Conservation (phyloP, 2,888 invertebrate genomes). For the Pelosia muscerda region DNA sequence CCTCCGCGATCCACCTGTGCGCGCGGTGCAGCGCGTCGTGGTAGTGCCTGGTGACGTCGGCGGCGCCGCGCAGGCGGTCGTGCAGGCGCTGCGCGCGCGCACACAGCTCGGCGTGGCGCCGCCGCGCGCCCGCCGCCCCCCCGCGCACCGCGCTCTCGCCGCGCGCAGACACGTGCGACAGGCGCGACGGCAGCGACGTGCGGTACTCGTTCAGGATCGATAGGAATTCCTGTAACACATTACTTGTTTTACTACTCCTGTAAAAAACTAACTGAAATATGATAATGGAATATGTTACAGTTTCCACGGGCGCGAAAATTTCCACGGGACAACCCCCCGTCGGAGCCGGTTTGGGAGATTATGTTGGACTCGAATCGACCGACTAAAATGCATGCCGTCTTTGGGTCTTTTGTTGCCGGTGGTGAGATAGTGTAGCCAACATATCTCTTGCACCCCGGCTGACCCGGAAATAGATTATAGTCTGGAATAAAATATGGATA, state of each 20-base stretch:
- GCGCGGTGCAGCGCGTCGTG: conserved; percentile 94
- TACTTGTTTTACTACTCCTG: neutral
- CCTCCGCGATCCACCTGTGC: conserved; percentile 91
- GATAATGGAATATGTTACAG: no score
- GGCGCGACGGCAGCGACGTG: conserved; percentile 92
- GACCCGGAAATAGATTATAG: no score
- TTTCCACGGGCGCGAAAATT: no score
- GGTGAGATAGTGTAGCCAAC: no score
- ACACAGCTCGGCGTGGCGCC: conserved; percentile 93
- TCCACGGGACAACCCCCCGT: no score
- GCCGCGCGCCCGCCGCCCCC: conserved; percentile 92
- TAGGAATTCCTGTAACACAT: conserved; percentile 90
- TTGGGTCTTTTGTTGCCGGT: no score
- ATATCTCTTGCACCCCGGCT: no score
- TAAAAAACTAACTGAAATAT: no score
- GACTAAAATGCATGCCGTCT: no score
- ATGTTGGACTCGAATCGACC: no score
- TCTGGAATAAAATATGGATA: no score
- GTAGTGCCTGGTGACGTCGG: conserved; percentile 87
- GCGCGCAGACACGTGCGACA: conserved; percentile 91
- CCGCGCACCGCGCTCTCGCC: conserved; percentile 91
- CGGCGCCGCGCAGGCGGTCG: conserved; percentile 93
- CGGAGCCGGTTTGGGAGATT: no score
- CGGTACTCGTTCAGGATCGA: conserved; percentile 95
- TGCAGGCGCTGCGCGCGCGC: conserved; percentile 94